Base-by-base conservation (phyloP, 1,140 invertebrate genomes). In the Metopolophium dirhodum region DNA sequence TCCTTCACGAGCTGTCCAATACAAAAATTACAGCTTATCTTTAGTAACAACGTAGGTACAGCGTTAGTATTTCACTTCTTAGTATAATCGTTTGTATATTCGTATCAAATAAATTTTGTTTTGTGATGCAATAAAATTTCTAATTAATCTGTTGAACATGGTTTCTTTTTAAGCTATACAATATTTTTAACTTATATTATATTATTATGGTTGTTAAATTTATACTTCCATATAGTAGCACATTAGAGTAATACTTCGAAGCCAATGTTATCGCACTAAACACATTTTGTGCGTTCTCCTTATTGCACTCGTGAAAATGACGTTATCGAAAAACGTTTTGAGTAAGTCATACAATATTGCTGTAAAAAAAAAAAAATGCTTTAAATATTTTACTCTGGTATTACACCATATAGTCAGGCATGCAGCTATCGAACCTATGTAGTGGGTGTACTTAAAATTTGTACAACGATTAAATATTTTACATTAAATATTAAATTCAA, bases 191-290 rank as follows among this genome's bases (percentile, higher is more conserved):
- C 37, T n/a, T 68, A n/a, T 30, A 23, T 90, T 90, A 18, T 4
- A 11, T 49, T 49, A 14, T 14, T 11, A 30, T 20, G 26, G 54
- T 68, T 45, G 61, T 41, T 30, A 18, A 61, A 22, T 89, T 41
- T 89, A 41, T 23, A 61, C 37, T 30, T 41, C 26, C 11, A 30
- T 30, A 41, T 45, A 45, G 49, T 45, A n/a, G 7, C 26, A 61
- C 35, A 45, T n/a, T 87, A 49, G 47, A n/a, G 35, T 89, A 68
- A 90, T 90, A 90, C 89, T 90, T 90, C 89, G 57, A 90, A 68
- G 45, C 57, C 7, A 61, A 45, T 90, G 14, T 90, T 90, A 90
- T 90, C 89, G 89, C 89, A 45, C 45, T 45, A 14, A 30, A 57
- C n/a, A n/a, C 61, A 77, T 45, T 86, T 30, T 47, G 85, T 7